phyloP scores from a whole-genome alignment of 2,113 vertebrate species.

The Leptodactylus fuscus region DNA sequence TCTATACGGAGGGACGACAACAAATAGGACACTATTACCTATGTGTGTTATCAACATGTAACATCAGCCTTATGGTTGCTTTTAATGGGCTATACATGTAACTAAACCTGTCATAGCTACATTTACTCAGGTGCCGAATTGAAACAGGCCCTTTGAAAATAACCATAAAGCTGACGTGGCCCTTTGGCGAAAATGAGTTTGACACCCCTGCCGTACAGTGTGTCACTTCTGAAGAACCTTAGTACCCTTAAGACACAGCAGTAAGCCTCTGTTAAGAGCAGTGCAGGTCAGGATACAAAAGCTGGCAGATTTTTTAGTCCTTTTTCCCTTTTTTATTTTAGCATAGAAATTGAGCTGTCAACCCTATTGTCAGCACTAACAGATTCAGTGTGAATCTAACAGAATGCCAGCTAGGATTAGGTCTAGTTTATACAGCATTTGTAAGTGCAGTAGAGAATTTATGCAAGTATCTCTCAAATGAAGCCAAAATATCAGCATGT shows the following conservation, averaged over 20 bases:
- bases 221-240: neutral
- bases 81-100: too few species aligned
- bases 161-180: too few species aligned
- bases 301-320: neutral
- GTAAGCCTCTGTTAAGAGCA: neutral
- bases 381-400: conserved; percentile 26
- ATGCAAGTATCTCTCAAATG: neutral
- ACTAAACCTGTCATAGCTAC: too few species aligned
- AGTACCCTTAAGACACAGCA: neutral
- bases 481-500: conserved; percentile 14
- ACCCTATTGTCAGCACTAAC: conserved; percentile 16
- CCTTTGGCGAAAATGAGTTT: too few species aligned
- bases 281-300: neutral
- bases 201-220: too few species aligned
- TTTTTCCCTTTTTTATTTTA: conserved; percentile 3
- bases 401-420: conserved; percentile 12
- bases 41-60: too few species aligned
- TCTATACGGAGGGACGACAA: too few species aligned
- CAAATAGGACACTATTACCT: too few species aligned
- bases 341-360: conserved; percentile 15
- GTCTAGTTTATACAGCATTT: conserved; percentile 11
- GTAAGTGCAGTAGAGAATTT: conserved; percentile 12
- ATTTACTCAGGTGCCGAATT: too few species aligned
- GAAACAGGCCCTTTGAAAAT: too few species aligned
- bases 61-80: too few species aligned